These are phyloP conservation scores for Machimus rusticus DNA, from an alignment of 2,888 invertebrate genomes.

Conservation along the genomic window DNA sequence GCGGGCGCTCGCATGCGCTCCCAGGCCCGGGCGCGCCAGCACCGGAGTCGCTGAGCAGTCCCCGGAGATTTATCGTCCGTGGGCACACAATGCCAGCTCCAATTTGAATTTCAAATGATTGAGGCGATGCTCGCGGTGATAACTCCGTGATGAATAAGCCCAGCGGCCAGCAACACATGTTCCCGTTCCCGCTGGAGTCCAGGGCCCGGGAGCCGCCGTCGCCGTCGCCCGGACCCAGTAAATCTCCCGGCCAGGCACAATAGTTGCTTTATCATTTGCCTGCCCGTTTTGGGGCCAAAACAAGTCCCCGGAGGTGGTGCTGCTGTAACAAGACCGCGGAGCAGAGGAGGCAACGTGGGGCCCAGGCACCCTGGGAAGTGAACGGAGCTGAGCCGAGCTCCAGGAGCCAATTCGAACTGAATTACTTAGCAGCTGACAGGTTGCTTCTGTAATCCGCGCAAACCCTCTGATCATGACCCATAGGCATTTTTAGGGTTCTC, in stretches of 20 bases:
- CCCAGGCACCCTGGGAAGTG: neutral
- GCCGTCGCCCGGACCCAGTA: neutral
- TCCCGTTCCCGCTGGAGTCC: constrained; percentile 4
- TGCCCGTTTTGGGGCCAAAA: neutral
- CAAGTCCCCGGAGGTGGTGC: neutral
- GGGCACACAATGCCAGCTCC: constrained; percentile 39
- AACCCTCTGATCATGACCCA: neutral
- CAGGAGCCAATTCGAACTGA: neutral
- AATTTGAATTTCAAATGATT: constrained; percentile 52
- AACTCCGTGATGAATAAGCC: constrained; percentile 43
- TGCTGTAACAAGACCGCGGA: neutral
- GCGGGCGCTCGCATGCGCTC: neutral
- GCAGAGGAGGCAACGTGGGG: neutral
- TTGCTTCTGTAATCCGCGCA: neutral
- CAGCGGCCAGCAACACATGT: neutral
- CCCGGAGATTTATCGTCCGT: constrained; percentile 39
- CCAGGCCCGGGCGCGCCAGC: neutral
- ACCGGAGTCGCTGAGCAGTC: neutral
- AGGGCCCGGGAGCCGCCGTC: neutral
- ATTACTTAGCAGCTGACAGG: constrained; percentile 4
- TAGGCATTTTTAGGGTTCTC: neutral
- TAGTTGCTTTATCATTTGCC: constrained; percentile 28
- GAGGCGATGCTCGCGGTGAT: constrained; percentile 51
- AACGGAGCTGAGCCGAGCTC: neutral
- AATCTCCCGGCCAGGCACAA: neutral